Evolutionary conservation across 2,113 vertebrate genomes (phyloP), one percentile per base, ranked within the genome.

Genomic region (Chascanopsetta lugubris): DNA sequence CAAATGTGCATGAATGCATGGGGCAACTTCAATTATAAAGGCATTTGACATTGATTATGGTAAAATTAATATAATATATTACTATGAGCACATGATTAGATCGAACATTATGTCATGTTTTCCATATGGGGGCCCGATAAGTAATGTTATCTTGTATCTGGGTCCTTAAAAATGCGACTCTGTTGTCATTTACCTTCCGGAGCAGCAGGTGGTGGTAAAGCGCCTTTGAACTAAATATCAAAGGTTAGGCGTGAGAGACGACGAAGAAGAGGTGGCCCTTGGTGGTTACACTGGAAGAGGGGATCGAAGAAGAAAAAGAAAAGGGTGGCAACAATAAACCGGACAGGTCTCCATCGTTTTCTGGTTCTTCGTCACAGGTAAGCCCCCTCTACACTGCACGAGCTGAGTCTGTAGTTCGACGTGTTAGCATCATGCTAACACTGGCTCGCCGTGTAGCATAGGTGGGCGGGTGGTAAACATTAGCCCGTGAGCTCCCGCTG

Each of bases 321-420:
- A 5, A 49, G 17, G 13, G 24, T 18, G 17, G 27, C 45, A 7
- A 22, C n/a, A 8, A 1, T 32, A 6, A 32, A 21, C 8, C 17
- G 42, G 50, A 63, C n/a, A 18, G 38, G 24, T 27, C 5, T 20
- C 30, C 25, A 50, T 6, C 8, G 32, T 32, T 22, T 8, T 8
- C 9, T 15, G 10, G 1, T 3, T 53, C n/a, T 1, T 18, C 22
- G 2, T 36, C 1, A 34, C 20, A 72, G 75, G 84, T 79, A 32
- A 66, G 75, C 26, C 0, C 0, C 2, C 2, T 11, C 13, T n/a
- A 22, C 22, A 25, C 9, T 2, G 11, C n/a, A 2, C 0, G 7
- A 17, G 21, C 4, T 0, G 0, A 3, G 0, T 21, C 2, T 1
- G 38, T 1, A 18, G 0, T 1, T 0, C 6, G n/a, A 4, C 11